Base-by-base conservation (phyloP, 2,113 vertebrate genomes). In the Etheostoma cragini region DNA sequence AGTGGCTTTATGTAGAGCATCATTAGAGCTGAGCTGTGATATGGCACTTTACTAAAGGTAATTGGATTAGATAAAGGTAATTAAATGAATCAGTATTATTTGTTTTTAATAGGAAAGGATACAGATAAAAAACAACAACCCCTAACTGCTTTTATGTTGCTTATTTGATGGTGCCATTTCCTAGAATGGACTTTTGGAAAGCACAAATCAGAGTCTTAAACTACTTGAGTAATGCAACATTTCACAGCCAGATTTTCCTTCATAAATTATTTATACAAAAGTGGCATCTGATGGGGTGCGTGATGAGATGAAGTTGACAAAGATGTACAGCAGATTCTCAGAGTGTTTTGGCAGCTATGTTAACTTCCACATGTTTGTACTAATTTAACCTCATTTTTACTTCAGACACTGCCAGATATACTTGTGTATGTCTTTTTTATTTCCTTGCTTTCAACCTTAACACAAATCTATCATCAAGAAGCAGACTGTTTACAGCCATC, bases 401-500 rank as follows among this genome's bases (percentile, higher is more conserved):
- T 16, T 57, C 57, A 66, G 47, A 76, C 8, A 4, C 64, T 33
- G 11, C 14, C 30, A 62, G 60, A 65, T n/a, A 19, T 10, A 42
- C 58, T 17, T 64, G 17, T 70, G 45, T 69, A 69, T 69, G 72
- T n/a, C 50, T 24, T 13, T 15, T 47, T n/a, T n/a, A n/a, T n/a
- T n/a, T n/a, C n/a, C n/a, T n/a, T 22, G 17, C 6, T 2, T 72
- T 76, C 56, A 65, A 38, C 8, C 57, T 72, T 33, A 54, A 33
- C 35, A 67, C 65, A 54, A 66, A 78, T 54, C 4, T 67, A 62
- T 71, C 4, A 30, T 78, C 45, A 85, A 81, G 71, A 64, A 63
- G 58, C 49, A 0, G 35, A 65, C 10, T 49, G 47, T 82, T 79
- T 82, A 82, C 12, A 81, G 56, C 4, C 22, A 17, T 14, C 58